phyloP scores from a whole-genome alignment of 2,797 vertebrate species.

The Bryconaethiops microstoma region DNA sequence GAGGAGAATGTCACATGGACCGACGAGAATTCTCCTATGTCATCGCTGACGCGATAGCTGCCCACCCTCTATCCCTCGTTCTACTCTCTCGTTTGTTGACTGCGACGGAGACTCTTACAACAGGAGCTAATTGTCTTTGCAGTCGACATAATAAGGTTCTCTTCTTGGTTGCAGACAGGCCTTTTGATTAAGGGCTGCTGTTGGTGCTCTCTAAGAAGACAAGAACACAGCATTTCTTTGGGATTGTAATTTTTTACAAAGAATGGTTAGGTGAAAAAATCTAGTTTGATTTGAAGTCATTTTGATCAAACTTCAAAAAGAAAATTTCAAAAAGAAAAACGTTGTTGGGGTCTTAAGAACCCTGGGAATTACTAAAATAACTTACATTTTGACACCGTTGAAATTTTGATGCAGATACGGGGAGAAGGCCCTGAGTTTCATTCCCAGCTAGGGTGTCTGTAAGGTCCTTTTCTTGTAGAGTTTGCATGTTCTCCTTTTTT shows the following conservation, averaged over 20 bases:
- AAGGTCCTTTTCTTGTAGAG: no score
- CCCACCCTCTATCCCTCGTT: not conserved
- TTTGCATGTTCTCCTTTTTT: no score
- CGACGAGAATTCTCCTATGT: conserved; percentile 55
- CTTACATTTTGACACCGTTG: no score
- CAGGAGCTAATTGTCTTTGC: conserved; percentile 13
- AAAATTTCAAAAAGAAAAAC: no score
- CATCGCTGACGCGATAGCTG: conserved; percentile 55
- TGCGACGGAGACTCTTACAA: not conserved
- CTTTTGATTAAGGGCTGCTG: not conserved
- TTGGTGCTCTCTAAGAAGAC: not conserved
- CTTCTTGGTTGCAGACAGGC: not conserved
- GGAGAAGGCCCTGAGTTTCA: no score
- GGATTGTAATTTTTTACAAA: not conserved
- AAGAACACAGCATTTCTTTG: not conserved
- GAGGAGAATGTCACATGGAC: conserved; percentile 60
- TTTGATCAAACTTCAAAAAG: no score
- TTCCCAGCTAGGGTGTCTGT: no score
- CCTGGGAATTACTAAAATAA: no score
- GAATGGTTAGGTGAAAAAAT: no score
- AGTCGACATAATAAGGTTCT: not conserved
- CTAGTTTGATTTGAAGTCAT: no score
- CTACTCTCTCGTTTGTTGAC: conserved; percentile 2
- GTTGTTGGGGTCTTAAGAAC: no score
- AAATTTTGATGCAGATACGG: no score